Conservation (phyloP, 2,888 invertebrate species). For the Molanna angustata region DNA sequence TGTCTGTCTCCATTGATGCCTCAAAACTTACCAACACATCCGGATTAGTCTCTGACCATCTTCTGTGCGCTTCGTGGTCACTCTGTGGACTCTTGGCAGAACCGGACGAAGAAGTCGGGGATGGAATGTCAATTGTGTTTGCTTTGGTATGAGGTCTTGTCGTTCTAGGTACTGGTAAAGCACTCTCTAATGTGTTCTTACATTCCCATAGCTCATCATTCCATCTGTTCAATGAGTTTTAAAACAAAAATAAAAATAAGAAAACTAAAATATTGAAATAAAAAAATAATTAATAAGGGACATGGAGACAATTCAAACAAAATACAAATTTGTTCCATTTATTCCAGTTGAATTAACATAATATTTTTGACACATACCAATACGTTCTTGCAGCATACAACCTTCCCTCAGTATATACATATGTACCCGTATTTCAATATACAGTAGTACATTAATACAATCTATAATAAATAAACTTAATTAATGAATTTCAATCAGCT, state of each 20-base stretch:
- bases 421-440: not conserved
- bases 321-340: slow-evolving; percentile 19
- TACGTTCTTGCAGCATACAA: not conserved
- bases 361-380: slow-evolving; percentile 17
- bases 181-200: not conserved
- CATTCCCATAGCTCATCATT: slow-evolving; percentile 19
- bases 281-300: not conserved
- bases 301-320: slow-evolving; percentile 12
- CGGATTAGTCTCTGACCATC: slow-evolving; percentile 47
- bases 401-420: slow-evolving; percentile 10
- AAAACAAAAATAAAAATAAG: slow-evolving; percentile 9
- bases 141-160: slow-evolving; percentile 51
- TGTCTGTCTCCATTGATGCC: too few species aligned
- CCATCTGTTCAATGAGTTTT: slow-evolving; percentile 22
- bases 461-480: slow-evolving; percentile 14
- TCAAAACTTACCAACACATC: slow-evolving; percentile 26
- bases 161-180: not conserved
- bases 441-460: slow-evolving; percentile 1
- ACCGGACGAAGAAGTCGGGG: slow-evolving; percentile 46
- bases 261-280: slow-evolving; percentile 6
- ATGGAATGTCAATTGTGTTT: slow-evolving; percentile 61
- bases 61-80: slow-evolving; percentile 41
- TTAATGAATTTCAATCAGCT: not conserved
- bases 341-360: slow-evolving; percentile 22
- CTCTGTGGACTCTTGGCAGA: slow-evolving; percentile 34